Percentiles rank a stretch among this genome's conserved stretches.
Conservation (phyloP, 2,888 invertebrate genomes). For the Ophion costatus region DNA sequence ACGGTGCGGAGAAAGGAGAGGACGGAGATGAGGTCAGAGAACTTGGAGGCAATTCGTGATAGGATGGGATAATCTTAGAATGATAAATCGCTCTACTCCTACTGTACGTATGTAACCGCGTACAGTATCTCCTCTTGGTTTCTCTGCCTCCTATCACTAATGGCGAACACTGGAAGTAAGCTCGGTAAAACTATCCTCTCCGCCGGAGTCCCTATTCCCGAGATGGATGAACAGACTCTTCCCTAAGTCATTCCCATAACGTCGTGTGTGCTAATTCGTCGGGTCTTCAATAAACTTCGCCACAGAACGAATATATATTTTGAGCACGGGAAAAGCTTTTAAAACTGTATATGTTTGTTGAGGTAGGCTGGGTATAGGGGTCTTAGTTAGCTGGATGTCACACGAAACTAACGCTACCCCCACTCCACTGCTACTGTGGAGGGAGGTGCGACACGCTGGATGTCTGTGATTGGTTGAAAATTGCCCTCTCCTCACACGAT, state of each 20-base stretch:
- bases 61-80: slow-evolving; percentile 57
- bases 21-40: slow-evolving; percentile 45
- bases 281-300: neutral
- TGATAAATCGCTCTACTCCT: slow-evolving; percentile 52
- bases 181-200: slow-evolving; percentile 51
- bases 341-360: too few species aligned
- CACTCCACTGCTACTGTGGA: too few species aligned
- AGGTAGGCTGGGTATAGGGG: too few species aligned
- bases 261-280: slow-evolving; percentile 40
- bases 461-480: too few species aligned
- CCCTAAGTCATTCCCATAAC: slow-evolving; percentile 32
- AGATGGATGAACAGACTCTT: slow-evolving; percentile 55
- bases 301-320: neutral
- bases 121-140: slow-evolving; percentile 35
- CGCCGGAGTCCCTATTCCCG: slow-evolving; percentile 25
- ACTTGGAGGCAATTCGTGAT: slow-evolving; percentile 48
- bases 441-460: too few species aligned
- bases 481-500: too few species aligned
- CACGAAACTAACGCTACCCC: too few species aligned
- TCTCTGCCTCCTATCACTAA: slow-evolving; percentile 39
- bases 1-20: slow-evolving; percentile 39
- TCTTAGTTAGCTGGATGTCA: too few species aligned
- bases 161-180: slow-evolving; percentile 57
- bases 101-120: slow-evolving; percentile 12
- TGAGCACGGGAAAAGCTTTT: neutral